phyloP scores from a whole-genome alignment of 2,113 vertebrate genomes.

The Lutjanus erythropterus region DNA sequence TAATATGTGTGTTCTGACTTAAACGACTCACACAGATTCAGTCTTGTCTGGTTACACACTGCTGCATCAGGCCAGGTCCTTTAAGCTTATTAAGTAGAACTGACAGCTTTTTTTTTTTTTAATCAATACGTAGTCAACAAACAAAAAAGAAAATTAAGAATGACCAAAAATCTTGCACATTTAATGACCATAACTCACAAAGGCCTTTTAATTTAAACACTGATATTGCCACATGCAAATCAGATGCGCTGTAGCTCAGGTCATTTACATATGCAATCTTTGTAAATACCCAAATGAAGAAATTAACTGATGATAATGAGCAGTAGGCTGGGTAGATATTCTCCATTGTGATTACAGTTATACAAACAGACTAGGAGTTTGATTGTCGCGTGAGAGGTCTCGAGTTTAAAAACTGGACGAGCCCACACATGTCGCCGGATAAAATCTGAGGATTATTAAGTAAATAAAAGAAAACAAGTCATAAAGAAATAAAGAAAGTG shows the following conservation, averaged over 20 bases:
- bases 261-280: not conserved
- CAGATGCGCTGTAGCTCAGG: not conserved
- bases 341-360: not conserved
- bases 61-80: not conserved
- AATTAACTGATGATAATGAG: no score
- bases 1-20: not conserved
- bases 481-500: no score
- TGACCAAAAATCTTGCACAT: not conserved
- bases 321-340: not conserved
- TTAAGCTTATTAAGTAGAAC: not conserved
- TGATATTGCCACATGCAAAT: not conserved
- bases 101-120: not conserved
- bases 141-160: not conserved
- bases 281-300: not conserved
- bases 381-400: no score
- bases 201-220: not conserved
- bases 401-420: no score
- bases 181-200: not conserved
- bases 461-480: no score
- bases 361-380: no score
- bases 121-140: not conserved
- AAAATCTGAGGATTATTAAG: no score
- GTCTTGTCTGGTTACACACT: not conserved
- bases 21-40: not conserved
- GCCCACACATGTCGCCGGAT: no score